Base-by-base conservation (phyloP, 2,797 vertebrate genomes). In the Pseudocheirus occidentalis region DNA sequence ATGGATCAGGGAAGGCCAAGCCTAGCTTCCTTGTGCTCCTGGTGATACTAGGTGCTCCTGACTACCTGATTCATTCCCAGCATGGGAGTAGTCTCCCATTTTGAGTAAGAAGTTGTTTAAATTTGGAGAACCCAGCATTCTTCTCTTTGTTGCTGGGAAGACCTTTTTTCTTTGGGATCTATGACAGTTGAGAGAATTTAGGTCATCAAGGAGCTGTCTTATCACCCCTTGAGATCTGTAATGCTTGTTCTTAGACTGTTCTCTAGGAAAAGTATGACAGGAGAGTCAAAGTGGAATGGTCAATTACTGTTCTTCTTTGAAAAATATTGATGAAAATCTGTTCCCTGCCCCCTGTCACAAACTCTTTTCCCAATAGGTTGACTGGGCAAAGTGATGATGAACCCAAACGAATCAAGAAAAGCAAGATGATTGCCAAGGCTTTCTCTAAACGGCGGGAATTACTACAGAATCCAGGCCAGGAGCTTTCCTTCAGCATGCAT, bases 381-480 rank as follows among this genome's bases (percentile, higher is more conserved):
- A 99, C 99, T 0, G 99, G 99, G n/a, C 99, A 99, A 16, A 99
- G 99, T 12, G 99, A 99, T 3, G 99, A 99, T 9, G 99, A 99
- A 87, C 99, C 99, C 95, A 99, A 99, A 98, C 99, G 99, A 98
- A 99, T 99, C 97, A 99, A 99, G 98, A 99, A 99, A 98, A 99
- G 99, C 98, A 99, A 99, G 98, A 99, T 99, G 99, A 99, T 99
- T 0, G 99, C 99, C 34, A 99, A 99, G 98, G 99, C 99, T 4
- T 99, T 99, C 97, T 99, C 99, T 4, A 99, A 99, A 98, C 98
- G 99, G 94, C 99, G 99, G 53, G 99, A 99, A 98, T 99, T 99
- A 66, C 99, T 99, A 97, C 99, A 99, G 0, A 99, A 99, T 98
- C 99, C 99, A 0, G 99, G 99, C 97, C 99, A 98, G 98, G 99